Evolutionary conservation across 2,888 invertebrate genomes (phyloP), one percentile per base, ranked within the genome.

Genomic region (Rhorus exstirpatorius): DNA sequence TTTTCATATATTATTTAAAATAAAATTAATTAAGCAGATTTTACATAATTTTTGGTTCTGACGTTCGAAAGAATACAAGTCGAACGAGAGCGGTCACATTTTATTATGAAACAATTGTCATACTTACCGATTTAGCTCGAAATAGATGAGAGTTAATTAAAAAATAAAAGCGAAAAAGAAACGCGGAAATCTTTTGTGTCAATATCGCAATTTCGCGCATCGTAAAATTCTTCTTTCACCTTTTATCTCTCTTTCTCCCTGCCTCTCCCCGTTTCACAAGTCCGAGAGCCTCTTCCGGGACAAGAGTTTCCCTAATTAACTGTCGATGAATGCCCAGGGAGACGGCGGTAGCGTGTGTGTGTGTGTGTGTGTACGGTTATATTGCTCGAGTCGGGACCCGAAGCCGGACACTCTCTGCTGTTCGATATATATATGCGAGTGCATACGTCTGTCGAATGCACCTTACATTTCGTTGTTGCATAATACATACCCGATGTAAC

Each of bases 271-370:
- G 38, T 51, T 68, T 38, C 84, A 87, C 90, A 65, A 63, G 79
- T 84, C 35, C 68, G 70, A 65, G 89, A 88, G 88, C 84, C 84
- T 79, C 76, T 67, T 83, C 80, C 84, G 83, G 81, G 79, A 76
- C 74, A 51, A 74, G 76, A 70, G 76, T 82, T 82, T 79, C 79
- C 78, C 78, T 78, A 84, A 83, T 84, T 82, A 84, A 84, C 80
- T 74, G 55, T 49, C 74, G 58, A 61, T 55, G 53, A 68, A 80
- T 67, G 68, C 38, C 10, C 8, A 17, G 55, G 44, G 51, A n/a
- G n/a, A n/a, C n/a, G 58, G 46, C 58, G 63, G 65, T 74, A 58
- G 68, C n/a, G n/a, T n/a, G n/a, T n/a, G n/a, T n/a, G n/a, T 76
- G 35, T 58, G 72, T 68, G 63, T 70, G 84, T 76, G 35, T 58